phyloP scores from a whole-genome alignment of 2,113 vertebrate species.

The Istiophorus platypterus region DNA sequence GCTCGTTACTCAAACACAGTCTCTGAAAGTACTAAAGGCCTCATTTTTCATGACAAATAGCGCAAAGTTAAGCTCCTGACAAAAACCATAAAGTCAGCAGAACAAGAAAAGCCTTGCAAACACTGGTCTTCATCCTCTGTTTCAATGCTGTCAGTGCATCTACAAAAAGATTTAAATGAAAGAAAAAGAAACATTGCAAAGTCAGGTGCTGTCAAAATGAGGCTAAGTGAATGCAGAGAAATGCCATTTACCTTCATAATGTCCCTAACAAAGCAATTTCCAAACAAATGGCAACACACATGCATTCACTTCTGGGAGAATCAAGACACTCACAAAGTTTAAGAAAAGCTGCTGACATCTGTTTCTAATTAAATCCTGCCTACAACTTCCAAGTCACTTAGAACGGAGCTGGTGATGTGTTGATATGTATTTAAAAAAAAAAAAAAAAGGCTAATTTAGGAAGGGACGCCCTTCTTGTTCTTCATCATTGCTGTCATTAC shows the following conservation, averaged over 20 bases:
- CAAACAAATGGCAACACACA: constrained; percentile 25
- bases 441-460: constrained; percentile 44
- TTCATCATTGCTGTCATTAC: constrained; percentile 51
- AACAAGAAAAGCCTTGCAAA: constrained; percentile 51
- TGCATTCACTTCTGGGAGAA: constrained; percentile 21
- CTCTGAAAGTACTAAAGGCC: constrained; percentile 47
- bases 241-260: constrained; percentile 47
- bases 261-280: constrained; percentile 59
- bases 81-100: constrained; percentile 59
- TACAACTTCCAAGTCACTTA: constrained; percentile 60
- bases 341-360: constrained; percentile 51
- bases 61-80: constrained; percentile 59
- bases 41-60: constrained; percentile 56
- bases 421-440: constrained; percentile 29
- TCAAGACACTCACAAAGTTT: constrained; percentile 24
- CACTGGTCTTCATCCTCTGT: constrained; percentile 28
- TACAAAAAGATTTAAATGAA: constrained; percentile 62
- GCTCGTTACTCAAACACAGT: constrained; percentile 47
- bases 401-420: constrained; percentile 49
- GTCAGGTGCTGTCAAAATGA: constrained; percentile 60
- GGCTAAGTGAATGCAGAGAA: constrained; percentile 46
- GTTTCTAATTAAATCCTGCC: constrained; percentile 62
- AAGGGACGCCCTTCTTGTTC: constrained; percentile 44
- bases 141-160: constrained; percentile 31
- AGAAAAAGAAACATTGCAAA: constrained; percentile 39